Percentiles rank a stretch among this genome's conserved stretches.
phyloP scores from a whole-genome alignment of 2,113 vertebrate species.

The Tragelaphus buxtoni region DNA sequence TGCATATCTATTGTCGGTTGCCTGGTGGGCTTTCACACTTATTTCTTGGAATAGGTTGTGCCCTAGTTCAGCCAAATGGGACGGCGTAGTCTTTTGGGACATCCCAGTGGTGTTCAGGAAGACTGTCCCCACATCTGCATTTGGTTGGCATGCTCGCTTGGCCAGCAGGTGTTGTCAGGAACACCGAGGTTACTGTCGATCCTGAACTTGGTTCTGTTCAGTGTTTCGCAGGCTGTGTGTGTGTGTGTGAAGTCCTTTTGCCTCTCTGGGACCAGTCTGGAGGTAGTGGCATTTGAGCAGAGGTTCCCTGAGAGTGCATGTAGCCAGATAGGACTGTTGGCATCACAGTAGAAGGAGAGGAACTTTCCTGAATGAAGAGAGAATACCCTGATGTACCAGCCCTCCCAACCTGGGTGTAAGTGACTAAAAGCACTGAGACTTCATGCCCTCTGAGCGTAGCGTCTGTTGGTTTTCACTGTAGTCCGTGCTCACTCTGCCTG shows the following conservation, averaged over 20 bases:
- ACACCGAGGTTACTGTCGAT: not conserved
- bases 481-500: not conserved
- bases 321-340: not conserved
- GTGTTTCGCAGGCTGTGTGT: not conserved
- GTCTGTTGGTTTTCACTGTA: not conserved
- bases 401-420: no score
- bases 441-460: not conserved
- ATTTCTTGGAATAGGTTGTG: not conserved
- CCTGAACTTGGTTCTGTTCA: not conserved
- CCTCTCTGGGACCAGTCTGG: not conserved
- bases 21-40: not conserved
- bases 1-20: not conserved
- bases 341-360: not conserved
- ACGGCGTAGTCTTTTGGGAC: not conserved
- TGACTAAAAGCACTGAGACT: not conserved
- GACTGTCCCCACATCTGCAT: not conserved
- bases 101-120: rapidly evolving
- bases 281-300: not conserved
- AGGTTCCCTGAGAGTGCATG: not conserved
- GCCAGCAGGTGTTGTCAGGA: not conserved
- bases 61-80: not conserved
- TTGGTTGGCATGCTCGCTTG: not conserved
- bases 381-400: not conserved
- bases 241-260: not conserved
- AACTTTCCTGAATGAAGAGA: not conserved